Evolutionary conservation across 2,888 invertebrate genomes (phyloP).

Genomic region (Anthophora plumipes): DNA sequence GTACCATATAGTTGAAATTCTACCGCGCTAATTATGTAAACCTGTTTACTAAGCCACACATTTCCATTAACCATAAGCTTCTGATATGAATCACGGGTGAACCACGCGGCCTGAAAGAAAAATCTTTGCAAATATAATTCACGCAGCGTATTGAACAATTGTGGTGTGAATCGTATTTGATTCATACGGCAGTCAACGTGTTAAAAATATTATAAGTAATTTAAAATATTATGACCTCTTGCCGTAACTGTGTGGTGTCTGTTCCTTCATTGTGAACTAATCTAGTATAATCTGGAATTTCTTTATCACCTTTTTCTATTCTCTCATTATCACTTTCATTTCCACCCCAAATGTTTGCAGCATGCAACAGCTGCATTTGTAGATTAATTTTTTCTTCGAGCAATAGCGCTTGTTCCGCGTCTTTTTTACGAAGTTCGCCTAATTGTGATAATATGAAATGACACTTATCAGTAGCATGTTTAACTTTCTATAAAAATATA

Average conservation of each 20-base stretch:
- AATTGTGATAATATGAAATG: slow-evolving; percentile 55
- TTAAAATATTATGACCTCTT: slow-evolving; percentile 87
- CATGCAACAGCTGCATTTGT: slow-evolving; percentile 91
- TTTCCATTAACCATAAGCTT: too few species aligned
- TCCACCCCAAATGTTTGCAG: slow-evolving; percentile 86
- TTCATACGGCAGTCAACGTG: too few species aligned
- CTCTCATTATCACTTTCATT: slow-evolving; percentile 78
- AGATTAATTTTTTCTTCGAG: slow-evolving; percentile 95
- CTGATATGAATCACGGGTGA: too few species aligned
- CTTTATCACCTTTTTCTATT: slow-evolving; percentile 77
- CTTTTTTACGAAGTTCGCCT: slow-evolving; percentile 95
- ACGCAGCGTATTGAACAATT: too few species aligned
- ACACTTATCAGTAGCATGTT: background rate
- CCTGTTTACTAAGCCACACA: too few species aligned
- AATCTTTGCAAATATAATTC: too few species aligned
- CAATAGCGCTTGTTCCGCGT: slow-evolving; percentile 93
- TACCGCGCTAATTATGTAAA: too few species aligned
- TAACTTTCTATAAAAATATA: slow-evolving; percentile 3
- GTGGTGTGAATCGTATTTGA: too few species aligned
- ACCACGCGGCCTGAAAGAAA: too few species aligned
- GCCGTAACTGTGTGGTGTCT: slow-evolving; percentile 92
- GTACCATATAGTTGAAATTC: too few species aligned
- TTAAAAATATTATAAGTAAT: background rate
- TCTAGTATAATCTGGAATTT: slow-evolving; percentile 90
- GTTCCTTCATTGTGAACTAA: slow-evolving; percentile 90